Evolutionary conservation across 2,888 invertebrate species (phyloP), one percentile per base, ranked within the genome.

Genomic region (Plebejus melissa): DNA sequence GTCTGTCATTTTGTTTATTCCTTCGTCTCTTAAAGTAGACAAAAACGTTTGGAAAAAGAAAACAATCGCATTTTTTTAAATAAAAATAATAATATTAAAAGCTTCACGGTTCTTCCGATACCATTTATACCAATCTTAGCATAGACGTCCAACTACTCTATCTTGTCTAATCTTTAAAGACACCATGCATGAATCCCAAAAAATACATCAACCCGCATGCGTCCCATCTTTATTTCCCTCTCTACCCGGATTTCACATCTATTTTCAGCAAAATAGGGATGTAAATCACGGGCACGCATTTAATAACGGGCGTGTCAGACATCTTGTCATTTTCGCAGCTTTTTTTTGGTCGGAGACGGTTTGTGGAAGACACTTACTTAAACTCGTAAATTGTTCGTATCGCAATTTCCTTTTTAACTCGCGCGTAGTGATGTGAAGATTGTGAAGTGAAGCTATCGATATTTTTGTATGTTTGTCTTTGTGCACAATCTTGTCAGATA

Each of bases 391-490:
- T 77, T 78, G 79, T 80, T 78, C 75, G 77, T 79, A 80, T 78
- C 80, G 80, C 80, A 85, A 86, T 85, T 85, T 83, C 82, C 82
- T 80, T 78, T 79, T 81, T 81, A 80, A 78, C 72, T 54, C 72
- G 72, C 72, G 46, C 4, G 50, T 32, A 72, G 72, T 22, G 54
- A 50, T 28, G 72, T 22, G 28, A 46, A 22, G 22, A 22, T 22
- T 22, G 22, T 22, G 11, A 13, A 22, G 22, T 28, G 71, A 5
- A 9, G 28, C 1, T 46, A 28, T 71, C 71, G 71, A 71, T 70
- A 28, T 32, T n/a, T 22, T 11, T 50, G 3, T 50, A 11, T 50
- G 11, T 50, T 50, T 50, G 1, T 1, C 41, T 9, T 6, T 32
- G 32, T 32, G 32, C 9, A 41, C 41, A 41, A 41, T 41, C 9